A percentile compares a stretch with the other conserved stretches of the same genome.
These are phyloP conservation scores for Scaptomyza tumidula DNA, from an alignment of 2,888 invertebrate genomes.

Conservation along the genomic window DNA sequence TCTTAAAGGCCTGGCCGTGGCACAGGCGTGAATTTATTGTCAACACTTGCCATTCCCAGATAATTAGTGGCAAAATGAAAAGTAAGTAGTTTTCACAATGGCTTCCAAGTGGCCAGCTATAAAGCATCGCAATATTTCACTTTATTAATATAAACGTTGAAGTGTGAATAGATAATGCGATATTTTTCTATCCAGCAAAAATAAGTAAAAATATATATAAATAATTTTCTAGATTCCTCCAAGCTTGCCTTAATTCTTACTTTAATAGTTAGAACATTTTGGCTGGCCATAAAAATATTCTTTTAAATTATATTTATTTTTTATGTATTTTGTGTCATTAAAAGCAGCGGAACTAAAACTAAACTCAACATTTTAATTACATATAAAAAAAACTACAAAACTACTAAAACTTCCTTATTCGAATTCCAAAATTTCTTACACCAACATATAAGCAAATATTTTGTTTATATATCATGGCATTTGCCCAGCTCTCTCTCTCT, in stretches of 20 bases:
- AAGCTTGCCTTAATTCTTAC: too few species aligned
- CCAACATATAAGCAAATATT: not conserved
- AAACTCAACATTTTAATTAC: too few species aligned
- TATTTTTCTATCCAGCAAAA: too few species aligned
- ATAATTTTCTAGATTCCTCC: too few species aligned
- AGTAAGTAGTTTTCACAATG: conserved; percentile 57
- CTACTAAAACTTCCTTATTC: not conserved
- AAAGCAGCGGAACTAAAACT: too few species aligned
- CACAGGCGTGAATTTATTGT: conserved; percentile 63
- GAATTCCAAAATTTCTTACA: not conserved
- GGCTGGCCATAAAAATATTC: too few species aligned
- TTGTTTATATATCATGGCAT: not conserved
- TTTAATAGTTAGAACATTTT: too few species aligned
- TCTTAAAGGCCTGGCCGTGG: conserved; percentile 23
- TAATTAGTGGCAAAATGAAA: conserved; percentile 77
- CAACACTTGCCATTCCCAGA: conserved; percentile 63
- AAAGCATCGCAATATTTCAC: not conserved
- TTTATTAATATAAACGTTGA: conserved; percentile 6
- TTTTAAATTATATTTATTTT: too few species aligned
- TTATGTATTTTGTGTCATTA: too few species aligned
- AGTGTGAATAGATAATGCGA: not conserved
- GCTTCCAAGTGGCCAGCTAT: conserved; percentile 8
- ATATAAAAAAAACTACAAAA: not conserved
- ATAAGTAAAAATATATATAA: too few species aligned
- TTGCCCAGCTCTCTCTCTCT: too few species aligned